A percentile compares a stretch with the other conserved stretches of the same genome.
These are phyloP conservation scores for Tamandua tetradactyla DNA, from an alignment of 2,797 vertebrate species.

Conservation along the genomic window DNA sequence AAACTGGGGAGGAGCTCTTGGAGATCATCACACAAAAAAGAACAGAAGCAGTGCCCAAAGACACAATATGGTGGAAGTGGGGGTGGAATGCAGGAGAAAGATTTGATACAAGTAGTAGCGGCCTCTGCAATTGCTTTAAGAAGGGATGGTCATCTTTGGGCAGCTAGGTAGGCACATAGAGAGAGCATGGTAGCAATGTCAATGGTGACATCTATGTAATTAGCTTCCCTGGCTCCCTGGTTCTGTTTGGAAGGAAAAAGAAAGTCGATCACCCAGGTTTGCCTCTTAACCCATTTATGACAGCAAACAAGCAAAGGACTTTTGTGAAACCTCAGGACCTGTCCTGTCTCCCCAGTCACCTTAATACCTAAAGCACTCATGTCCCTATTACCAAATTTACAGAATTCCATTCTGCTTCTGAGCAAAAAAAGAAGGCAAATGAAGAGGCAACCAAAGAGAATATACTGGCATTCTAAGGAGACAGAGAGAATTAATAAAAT, in stretches of 20 bases:
- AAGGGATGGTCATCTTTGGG: neutral
- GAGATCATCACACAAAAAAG: neutral
- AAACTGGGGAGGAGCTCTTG: neutral
- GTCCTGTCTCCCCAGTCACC: neutral
- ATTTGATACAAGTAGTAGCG: neutral
- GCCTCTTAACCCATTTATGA: neutral
- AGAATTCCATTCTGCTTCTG: neutral
- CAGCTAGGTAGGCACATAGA: neutral
- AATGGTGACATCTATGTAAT: neutral
- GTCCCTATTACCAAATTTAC: slow-evolving; percentile 20
- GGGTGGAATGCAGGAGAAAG: neutral
- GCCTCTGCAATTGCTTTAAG: neutral
- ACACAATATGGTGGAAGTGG: neutral
- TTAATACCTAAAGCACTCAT: neutral
- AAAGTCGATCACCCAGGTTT: neutral
- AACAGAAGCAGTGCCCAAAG: neutral
- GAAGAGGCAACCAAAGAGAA: neutral
- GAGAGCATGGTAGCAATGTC: neutral
- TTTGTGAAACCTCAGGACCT: neutral
- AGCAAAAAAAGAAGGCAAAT: slow-evolving; percentile 36
- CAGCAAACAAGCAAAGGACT: slow-evolving; percentile 14
- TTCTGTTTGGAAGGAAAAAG: neutral
- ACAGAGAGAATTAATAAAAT: slow-evolving; percentile 9
- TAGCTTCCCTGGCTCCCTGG: neutral
- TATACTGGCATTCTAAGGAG: neutral